These are phyloP conservation scores for Nephrocerus scutellatus DNA, from an alignment of 2,888 invertebrate species.

Conservation along the genomic window DNA sequence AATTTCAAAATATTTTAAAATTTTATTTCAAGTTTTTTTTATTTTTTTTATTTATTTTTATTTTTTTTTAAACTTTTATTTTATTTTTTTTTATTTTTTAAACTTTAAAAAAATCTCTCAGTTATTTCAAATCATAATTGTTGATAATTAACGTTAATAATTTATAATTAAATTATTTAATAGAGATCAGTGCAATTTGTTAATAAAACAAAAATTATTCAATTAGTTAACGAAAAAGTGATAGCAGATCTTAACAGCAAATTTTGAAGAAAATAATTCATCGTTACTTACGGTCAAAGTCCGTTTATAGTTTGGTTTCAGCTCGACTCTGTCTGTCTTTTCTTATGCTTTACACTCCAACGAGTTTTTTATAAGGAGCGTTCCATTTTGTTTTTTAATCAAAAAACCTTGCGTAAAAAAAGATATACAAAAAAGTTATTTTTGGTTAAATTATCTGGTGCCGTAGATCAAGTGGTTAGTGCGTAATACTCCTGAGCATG, in stretches of 20 bases:
- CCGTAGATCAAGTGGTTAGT: too few species aligned
- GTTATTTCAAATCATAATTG: not conserved
- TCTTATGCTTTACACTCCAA: too few species aligned
- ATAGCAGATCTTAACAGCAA: too few species aligned
- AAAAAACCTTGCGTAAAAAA: too few species aligned
- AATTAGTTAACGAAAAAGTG: constrained; percentile 6
- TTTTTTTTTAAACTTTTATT: constrained; percentile 15
- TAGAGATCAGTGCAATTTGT: constrained; percentile 28
- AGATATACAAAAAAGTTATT: too few species aligned
- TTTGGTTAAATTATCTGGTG: too few species aligned
- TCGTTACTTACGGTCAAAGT: too few species aligned
- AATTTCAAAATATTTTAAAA: constrained; percentile 20
- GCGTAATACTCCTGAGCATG: too few species aligned
- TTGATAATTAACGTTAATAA: constrained; percentile 22
- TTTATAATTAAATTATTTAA: constrained; percentile 20
- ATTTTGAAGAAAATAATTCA: constrained; percentile 3
- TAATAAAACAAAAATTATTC: constrained; percentile 18
- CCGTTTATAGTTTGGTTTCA: too few species aligned
- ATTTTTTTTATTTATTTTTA: constrained; percentile 17
- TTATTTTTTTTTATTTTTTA: constrained; percentile 21
- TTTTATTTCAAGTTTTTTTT: constrained; percentile 18
- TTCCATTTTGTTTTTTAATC: too few species aligned
- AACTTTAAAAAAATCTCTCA: constrained; percentile 1
- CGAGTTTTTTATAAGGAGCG: too few species aligned
- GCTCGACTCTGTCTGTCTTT: too few species aligned